Base-by-base conservation (phyloP, 1,140 invertebrate species). In the Procambarus virginalis region DNA sequence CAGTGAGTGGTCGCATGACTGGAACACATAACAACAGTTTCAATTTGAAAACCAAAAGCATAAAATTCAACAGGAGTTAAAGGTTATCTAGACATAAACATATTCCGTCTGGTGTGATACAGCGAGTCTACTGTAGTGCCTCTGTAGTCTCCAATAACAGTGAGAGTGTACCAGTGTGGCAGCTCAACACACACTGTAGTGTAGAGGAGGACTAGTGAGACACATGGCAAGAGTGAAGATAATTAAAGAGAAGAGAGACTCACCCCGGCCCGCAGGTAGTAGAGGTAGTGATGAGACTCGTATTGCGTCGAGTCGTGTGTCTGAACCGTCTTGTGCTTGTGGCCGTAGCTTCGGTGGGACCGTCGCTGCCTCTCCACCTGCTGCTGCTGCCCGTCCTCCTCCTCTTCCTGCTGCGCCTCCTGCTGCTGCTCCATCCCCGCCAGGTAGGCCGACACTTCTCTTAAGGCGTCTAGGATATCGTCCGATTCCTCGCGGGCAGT, bases 211-310 rank as follows among this genome's bases (percentile, higher is more conserved):
- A 17, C 17, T 17, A 20, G 4, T 64, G 17, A 4, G 17, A 4
- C 12, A 20, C 60, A 64, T 10, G 60, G 12, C 12, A 5, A 2
- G 14, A 1, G 60, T n/a, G 0, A 17, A 4, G 60, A 17, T 2
- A 64, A 64, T 17, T n/a, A 17, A 14, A 64, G 0, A 64, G 12
- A n/a, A n/a, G 60, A 2, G 60, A 17, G n/a, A 80, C 78, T 80
- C 49, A 80, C 78, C 34, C 78, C 78, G 8, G 78, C 48, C 20
- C 78, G 49, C 0, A 80, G 49, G 10, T 55, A 80, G 6, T 80
- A 80, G 49, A 80, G 49, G 55, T 80, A 80, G 34, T 80, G 78
- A 34, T 80, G 78, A 14, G 78, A 22, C 34, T 80, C 78, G 49
- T 80, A 80, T 34, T 80, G 78, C 49, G 20, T 51, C 1, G 78